phyloP scores from a whole-genome alignment of 1,140 invertebrate genomes.

The Penaeus vannamei region DNA sequence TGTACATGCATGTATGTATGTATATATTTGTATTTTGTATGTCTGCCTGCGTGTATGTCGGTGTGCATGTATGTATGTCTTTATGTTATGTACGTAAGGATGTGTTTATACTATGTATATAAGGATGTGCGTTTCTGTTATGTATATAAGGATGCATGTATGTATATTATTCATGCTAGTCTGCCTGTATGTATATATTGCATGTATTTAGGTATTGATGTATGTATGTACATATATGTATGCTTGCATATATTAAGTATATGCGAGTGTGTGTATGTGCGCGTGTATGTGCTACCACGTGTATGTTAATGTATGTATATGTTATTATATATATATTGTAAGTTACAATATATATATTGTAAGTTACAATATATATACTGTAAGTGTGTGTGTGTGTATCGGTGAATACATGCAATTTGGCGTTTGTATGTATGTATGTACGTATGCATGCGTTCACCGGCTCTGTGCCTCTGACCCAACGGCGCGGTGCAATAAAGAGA shows the following conservation, averaged over 20 bases:
- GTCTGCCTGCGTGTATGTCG: background rate
- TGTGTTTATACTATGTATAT: slow-evolving; percentile 9
- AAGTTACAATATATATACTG: background rate
- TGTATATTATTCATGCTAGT: background rate
- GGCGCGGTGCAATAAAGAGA: background rate
- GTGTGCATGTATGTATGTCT: background rate
- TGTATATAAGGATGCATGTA: background rate
- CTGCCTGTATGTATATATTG: slow-evolving; percentile 20
- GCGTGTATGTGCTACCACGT: background rate
- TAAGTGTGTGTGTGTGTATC: background rate
- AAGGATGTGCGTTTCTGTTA: background rate
- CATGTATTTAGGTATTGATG: background rate
- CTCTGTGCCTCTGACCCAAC: background rate
- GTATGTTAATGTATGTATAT: background rate
- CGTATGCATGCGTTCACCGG: background rate
- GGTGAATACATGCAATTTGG: background rate
- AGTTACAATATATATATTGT: no score
- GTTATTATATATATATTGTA: background rate
- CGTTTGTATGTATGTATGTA: slow-evolving; percentile 8
- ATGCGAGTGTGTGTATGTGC: background rate
- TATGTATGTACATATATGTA: background rate
- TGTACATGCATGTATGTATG: background rate
- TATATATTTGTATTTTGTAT: no score
- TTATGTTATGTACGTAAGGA: background rate
- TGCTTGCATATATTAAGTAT: background rate